Conservation (phyloP, 1,140 invertebrate species). For the Bombus sylvicola region DNA sequence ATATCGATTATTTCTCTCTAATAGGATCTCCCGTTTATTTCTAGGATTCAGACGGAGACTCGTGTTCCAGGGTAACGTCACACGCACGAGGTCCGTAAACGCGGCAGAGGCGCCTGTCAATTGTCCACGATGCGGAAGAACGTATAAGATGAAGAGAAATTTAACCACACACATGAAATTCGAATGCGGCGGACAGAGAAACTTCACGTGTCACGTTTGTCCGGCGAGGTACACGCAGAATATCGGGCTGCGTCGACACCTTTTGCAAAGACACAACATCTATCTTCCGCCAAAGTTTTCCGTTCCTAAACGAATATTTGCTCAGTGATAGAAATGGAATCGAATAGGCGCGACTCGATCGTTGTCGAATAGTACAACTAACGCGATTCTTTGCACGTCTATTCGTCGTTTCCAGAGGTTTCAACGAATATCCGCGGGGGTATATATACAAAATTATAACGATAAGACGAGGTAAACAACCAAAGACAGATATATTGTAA, state of each 20-base stretch:
- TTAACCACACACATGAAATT: constrained; percentile 65
- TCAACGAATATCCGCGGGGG: background rate
- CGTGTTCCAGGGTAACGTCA: background rate
- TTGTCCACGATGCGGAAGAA: constrained; percentile 82
- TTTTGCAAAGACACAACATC: constrained; percentile 67
- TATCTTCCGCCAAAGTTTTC: constrained; percentile 69
- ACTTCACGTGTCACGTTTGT: constrained; percentile 71
- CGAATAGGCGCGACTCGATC: no score
- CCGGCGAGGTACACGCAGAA: constrained; percentile 70
- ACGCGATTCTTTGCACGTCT: background rate
- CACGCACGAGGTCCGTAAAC: no score
- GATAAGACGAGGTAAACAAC: background rate
- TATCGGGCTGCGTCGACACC: constrained; percentile 67
- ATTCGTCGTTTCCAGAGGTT: background rate
- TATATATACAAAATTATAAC: background rate
- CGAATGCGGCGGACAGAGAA: constrained; percentile 69
- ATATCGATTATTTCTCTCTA: constrained; percentile 30
- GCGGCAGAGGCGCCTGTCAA: background rate
- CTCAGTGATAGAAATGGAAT: background rate
- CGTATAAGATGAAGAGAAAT: constrained; percentile 81
- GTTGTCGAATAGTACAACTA: background rate
- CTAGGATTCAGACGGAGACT: constrained; percentile 24
- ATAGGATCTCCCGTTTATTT: constrained; percentile 49
- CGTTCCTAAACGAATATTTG: constrained; percentile 58
- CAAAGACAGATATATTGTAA: background rate